phyloP scores from a whole-genome alignment of 2,113 vertebrate species.

The Crotalus helleri region DNA sequence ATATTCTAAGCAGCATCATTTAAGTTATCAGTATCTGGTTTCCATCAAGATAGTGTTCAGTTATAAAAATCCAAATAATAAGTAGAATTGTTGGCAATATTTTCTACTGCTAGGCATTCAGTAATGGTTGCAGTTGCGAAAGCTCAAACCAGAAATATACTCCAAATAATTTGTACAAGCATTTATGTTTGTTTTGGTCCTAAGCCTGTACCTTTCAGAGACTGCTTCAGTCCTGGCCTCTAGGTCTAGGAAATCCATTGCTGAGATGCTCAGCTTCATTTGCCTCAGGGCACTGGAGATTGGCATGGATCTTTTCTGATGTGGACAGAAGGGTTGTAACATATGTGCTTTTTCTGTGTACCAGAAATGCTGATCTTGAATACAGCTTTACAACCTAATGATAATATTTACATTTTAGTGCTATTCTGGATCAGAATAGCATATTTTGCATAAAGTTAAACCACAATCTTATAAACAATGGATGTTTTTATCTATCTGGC shows the following conservation, averaged over 20 bases:
- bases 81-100: background rate
- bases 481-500: background rate
- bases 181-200: background rate
- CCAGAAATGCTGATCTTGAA: background rate
- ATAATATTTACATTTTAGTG: background rate
- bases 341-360: background rate
- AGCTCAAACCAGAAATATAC: background rate
- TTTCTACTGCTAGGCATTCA: background rate
- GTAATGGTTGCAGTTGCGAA: background rate
- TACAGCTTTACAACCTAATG: background rate
- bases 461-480: background rate
- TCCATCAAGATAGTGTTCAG: background rate
- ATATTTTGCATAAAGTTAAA: background rate
- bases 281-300: background rate
- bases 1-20: background rate
- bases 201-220: background rate
- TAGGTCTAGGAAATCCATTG: background rate
- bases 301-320: background rate
- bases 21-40: background rate
- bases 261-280: background rate
- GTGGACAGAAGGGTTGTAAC: background rate
- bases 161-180: background rate
- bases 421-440: background rate
- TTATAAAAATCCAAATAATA: background rate
- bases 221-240: background rate